Percentiles rank a stretch among this genome's conserved stretches.
Conservation (phyloP, 2,888 invertebrate species). For the Meiosimyza decipiens region DNA sequence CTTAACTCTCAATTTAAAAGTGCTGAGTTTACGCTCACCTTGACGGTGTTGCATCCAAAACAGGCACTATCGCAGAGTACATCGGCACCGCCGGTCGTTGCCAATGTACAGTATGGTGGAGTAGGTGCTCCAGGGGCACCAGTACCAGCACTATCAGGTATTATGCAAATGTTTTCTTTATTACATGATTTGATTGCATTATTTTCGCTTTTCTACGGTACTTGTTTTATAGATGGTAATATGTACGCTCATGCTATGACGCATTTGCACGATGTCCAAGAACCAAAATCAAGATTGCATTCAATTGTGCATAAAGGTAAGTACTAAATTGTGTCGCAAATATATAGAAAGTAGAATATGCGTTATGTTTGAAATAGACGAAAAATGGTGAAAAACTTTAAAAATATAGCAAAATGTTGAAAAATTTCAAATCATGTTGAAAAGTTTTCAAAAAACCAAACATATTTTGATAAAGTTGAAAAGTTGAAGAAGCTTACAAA, state of each 20-base stretch:
- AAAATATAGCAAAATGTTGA: too few species aligned
- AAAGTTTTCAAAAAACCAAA: too few species aligned
- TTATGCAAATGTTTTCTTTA: background rate
- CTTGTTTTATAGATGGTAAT: slow-evolving; percentile 62
- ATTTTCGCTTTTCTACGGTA: background rate
- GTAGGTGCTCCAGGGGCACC: slow-evolving; percentile 30
- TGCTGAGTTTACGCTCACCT: slow-evolving; percentile 93
- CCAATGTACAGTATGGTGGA: slow-evolving; percentile 31
- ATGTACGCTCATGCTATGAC: slow-evolving; percentile 65
- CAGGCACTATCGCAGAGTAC: slow-evolving; percentile 67
- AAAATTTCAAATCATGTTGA: too few species aligned
- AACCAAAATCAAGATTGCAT: slow-evolving; percentile 61
- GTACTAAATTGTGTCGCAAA: background rate
- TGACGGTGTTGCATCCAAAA: slow-evolving; percentile 89
- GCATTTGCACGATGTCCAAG: slow-evolving; percentile 64
- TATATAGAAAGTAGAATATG: too few species aligned
- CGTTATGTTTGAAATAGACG: too few species aligned
- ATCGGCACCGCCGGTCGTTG: slow-evolving; percentile 68
- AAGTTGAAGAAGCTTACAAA: too few species aligned
- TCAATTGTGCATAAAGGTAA: slow-evolving; percentile 61
- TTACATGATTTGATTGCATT: background rate
- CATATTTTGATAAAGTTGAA: too few species aligned
- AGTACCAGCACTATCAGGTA: background rate
- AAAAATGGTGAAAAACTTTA: too few species aligned
- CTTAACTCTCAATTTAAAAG: slow-evolving; percentile 92